phyloP scores from a whole-genome alignment of 35 echinoderm and acorn worm species.

The Eucidaris tribuloides region DNA sequence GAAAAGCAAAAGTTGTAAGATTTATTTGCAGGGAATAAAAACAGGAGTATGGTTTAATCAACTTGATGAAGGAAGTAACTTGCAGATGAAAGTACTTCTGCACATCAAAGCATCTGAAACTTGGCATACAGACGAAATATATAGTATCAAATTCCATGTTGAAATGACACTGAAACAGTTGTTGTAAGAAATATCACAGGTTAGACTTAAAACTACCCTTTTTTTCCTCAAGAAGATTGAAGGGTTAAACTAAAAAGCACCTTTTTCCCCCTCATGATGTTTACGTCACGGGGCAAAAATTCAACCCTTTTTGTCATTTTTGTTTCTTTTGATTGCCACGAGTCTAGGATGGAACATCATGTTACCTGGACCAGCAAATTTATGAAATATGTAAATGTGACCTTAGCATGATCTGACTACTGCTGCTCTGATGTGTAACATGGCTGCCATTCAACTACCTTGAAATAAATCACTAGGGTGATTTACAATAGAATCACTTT shows the following conservation, averaged over 20 bases:
- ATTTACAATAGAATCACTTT: background rate
- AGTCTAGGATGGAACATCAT: no score
- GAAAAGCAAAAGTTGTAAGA: background rate
- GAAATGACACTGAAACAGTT: background rate
- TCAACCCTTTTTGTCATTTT: no score
- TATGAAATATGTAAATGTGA: background rate
- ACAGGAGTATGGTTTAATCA: background rate
- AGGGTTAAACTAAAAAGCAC: no score
- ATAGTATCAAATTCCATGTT: background rate
- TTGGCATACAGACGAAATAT: background rate
- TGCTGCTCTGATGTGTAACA: no score
- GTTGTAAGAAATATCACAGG: no score
- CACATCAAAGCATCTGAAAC: background rate
- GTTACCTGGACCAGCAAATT: background rate
- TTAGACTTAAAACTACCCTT: no score
- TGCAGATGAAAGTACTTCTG: background rate
- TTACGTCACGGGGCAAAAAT: conserved; percentile 2
- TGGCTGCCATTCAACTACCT: background rate
- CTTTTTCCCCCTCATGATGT: no score
- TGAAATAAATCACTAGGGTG: background rate
- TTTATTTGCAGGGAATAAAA: background rate
- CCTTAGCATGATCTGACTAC: no score
- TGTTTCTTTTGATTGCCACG: no score
- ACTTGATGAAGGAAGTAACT: background rate
- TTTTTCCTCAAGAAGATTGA: no score